Evolutionary conservation across 1,140 invertebrate species (phyloP), one percentile per base, ranked within the genome.

Genomic region (Trigoniulus corallinus): DNA sequence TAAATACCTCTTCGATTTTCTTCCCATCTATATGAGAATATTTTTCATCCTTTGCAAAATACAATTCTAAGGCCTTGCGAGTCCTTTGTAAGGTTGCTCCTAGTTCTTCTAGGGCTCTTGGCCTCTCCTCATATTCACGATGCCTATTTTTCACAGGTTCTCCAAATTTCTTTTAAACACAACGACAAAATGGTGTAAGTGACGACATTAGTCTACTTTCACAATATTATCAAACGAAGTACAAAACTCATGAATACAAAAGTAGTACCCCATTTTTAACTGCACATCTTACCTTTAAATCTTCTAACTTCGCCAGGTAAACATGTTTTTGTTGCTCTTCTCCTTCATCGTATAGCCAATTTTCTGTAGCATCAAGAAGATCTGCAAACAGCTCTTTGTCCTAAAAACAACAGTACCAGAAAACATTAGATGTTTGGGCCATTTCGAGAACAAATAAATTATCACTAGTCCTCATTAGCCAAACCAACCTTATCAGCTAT

Each of bases 311-410:
- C 48, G 84, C 76, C 12, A 74, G 64, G 58, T 88, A 88, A 49
- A 86, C 75, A 60, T 87, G 81, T 71, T 85, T 81, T 43, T 81
- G 78, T 62, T 89, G 87, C 59, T 97, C 86, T 66, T 94, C 89
- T 0, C 94, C 93, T 51, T 82, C 80, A 53, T 88, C 86, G 62
- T 98, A 98, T 0, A 99, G 68, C 95, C 95, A 99, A 61, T 84
- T 81, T 70, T 98, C 93, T 54, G 88, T 84, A 22, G 82, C 74
- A 57, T 87, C 82, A 12, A 98, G 72, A 49, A 77, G 68, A 49
- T 67, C 61, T 34, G 76, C 76, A 49, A 96, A 76, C 0, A 67
- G 58, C 46, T 76, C 71, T 55, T 80, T 74, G 7, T 71, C 71
- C 61, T 69, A 44, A 7, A 59, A 22, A 47, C 15, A 2, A 27